Percentiles rank a stretch among this genome's conserved stretches.
phyloP scores from a whole-genome alignment of 1,140 invertebrate species.

The Magallana ariakensis region DNA sequence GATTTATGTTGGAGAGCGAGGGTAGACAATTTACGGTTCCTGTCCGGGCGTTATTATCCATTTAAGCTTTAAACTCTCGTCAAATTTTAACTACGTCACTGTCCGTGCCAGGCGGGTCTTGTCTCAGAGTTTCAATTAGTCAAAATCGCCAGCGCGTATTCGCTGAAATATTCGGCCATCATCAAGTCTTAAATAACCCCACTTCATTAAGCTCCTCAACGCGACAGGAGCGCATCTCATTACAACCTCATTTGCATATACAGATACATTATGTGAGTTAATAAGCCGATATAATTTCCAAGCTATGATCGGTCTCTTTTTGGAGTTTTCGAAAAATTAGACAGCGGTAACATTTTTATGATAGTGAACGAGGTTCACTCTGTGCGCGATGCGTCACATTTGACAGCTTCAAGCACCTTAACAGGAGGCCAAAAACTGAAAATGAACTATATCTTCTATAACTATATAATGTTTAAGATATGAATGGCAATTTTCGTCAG shows the following conservation, averaged over 20 bases:
- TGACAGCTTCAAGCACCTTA: too few relatives aligned
- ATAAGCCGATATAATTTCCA: constrained; percentile 21
- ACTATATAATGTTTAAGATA: too few relatives aligned
- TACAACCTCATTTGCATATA: constrained; percentile 16
- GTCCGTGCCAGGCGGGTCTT: background rate
- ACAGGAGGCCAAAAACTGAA: too few relatives aligned
- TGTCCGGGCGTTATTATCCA: background rate
- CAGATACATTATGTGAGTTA: constrained; percentile 25
- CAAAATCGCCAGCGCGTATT: constrained; percentile 13
- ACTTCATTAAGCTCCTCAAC: constrained; percentile 8
- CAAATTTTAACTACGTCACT: background rate
- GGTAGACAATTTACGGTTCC: constrained; percentile 24
- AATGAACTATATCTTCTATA: too few relatives aligned
- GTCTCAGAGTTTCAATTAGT: background rate
- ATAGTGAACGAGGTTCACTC: constrained; percentile 8
- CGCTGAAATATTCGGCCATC: background rate
- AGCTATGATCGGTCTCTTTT: background rate
- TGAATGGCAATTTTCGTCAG: too few relatives aligned
- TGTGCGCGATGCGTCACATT: background rate
- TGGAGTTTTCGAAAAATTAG: background rate
- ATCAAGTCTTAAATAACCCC: constrained; percentile 27
- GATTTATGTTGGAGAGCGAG: background rate
- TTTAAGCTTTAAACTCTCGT: background rate
- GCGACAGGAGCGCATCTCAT: constrained; percentile 6
- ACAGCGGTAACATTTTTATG: background rate